Conservation (phyloP, 2,797 vertebrate genomes). For the Propithecus deckenii region DNA sequence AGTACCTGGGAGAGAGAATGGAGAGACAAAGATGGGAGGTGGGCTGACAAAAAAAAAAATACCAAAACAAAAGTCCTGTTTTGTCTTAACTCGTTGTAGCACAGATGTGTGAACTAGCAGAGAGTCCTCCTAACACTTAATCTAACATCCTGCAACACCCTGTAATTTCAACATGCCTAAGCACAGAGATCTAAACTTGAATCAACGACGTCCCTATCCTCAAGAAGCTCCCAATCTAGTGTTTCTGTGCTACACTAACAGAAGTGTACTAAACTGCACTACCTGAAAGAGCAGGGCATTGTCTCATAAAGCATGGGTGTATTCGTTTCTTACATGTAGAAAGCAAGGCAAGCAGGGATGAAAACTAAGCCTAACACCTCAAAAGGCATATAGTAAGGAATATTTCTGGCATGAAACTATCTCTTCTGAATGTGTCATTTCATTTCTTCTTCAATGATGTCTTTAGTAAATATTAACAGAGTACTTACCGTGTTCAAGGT, state of each 20-base stretch:
- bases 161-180: background rate
- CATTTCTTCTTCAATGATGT: background rate
- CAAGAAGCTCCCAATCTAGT: background rate
- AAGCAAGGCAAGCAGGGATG: background rate
- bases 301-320: background rate
- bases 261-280: background rate
- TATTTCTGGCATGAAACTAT: background rate
- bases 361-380: background rate
- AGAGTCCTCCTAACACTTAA: background rate
- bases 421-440: background rate
- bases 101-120: background rate
- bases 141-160: background rate
- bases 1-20: background rate
- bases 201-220: background rate
- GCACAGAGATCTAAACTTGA: background rate
- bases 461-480: constrained; percentile 23
- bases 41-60: background rate
- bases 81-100: background rate
- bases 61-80: background rate
- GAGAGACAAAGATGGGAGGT: background rate
- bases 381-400: background rate
- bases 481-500: background rate
- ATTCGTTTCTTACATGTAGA: background rate
- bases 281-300: background rate
- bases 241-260: background rate